Base-by-base conservation (phyloP, 2,113 vertebrate species). In the Macquaria ambigua region DNA sequence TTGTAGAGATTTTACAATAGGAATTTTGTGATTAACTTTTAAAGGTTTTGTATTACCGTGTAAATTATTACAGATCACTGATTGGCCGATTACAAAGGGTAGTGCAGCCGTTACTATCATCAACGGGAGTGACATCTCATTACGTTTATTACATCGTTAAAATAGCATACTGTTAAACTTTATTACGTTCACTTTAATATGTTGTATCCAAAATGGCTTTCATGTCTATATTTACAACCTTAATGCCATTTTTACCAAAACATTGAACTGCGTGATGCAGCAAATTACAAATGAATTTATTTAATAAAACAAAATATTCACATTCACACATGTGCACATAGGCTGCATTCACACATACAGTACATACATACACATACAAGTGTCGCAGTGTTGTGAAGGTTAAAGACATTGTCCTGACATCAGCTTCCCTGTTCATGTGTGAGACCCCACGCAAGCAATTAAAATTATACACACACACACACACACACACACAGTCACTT, bases 341-440 rank as follows among this genome's bases (percentile, higher is more conserved):
- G 3, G 21, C 18, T 11, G 39, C 11, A 28, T 59, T 50, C 43
- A 55, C 11, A 59, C 11, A 61, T 1, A 62, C 11, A 8, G 15
- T 1, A 12, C 9, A 39, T 6, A 43, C 43, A 39, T 53, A 55
- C 55, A 78, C 81, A 81, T 2, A 52, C 48, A 34, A 53, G 63
- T 81, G 59, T 76, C 76, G 53, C 48, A 61, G 37, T 56, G 59
- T 67, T 82, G 80, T 91, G 87, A 93, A 93, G 89, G 90, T 93
- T 89, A 94, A 92, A 86, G 82, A 85, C 82, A 56, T 74, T 86
- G 82, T 63, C 83, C 87, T 86, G 75, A 86, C 82, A 86, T 82
- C 82, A 90, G 80, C 77, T 55, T 90, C 80, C 46, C 62, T 66
- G 52, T 82, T 89, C 77, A 84, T 77, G 71, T 72, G 25, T 82